Conservation (phyloP, 2,797 vertebrate species). For the Podargus strigoides region DNA sequence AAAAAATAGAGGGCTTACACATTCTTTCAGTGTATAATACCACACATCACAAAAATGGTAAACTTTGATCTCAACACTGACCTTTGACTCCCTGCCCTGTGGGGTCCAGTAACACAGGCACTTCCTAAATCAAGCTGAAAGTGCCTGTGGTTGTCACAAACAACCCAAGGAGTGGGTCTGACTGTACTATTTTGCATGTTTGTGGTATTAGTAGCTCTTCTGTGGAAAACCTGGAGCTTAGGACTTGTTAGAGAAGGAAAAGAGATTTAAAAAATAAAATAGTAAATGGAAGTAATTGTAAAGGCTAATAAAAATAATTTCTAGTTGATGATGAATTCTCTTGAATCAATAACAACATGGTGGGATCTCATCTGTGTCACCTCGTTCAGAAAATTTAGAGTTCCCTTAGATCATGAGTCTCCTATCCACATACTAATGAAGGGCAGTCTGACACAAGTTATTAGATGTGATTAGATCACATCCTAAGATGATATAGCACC, state of each 20-base stretch:
- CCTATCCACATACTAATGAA: neutral
- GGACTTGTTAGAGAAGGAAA: neutral
- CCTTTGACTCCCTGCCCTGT: neutral
- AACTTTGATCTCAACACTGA: neutral
- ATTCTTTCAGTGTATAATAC: neutral
- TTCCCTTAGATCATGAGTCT: neutral
- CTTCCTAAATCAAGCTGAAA: neutral
- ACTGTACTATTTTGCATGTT: neutral
- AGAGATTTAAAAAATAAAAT: neutral
- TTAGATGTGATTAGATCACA: constrained; percentile 21
- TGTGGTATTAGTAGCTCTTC: neutral
- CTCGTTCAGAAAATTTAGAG: neutral
- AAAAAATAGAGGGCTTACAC: neutral
- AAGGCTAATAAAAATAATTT: neutral
- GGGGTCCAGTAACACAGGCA: neutral
- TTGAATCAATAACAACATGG: neutral
- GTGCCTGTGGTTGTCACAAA: neutral
- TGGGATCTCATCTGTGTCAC: neutral
- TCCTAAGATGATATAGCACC: constrained; percentile 2
- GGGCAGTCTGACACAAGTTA: neutral
- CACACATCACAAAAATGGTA: neutral
- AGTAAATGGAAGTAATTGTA: neutral
- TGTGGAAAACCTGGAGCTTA: neutral
- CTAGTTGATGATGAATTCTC: neutral
- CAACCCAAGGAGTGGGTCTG: neutral